These are phyloP conservation scores for Triplophysa bombifrons DNA, from an alignment of 2,797 vertebrate genomes.

Conservation along the genomic window DNA sequence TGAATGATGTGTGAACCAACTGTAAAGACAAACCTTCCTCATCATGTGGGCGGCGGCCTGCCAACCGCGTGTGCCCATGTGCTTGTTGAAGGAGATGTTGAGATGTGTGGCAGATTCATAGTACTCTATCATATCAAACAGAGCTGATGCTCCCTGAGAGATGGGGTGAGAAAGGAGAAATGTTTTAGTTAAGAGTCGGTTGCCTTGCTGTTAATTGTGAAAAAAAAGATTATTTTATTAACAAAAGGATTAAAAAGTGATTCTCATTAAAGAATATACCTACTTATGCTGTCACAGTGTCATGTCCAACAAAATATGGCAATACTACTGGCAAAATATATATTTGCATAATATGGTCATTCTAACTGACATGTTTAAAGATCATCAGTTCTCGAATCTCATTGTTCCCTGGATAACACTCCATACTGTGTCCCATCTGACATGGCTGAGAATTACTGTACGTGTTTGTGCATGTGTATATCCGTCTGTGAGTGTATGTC, in stretches of 20 bases:
- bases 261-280: too few relatives aligned
- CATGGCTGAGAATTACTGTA: neutral
- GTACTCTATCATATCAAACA: slow-evolving; percentile 97
- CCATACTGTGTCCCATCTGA: neutral
- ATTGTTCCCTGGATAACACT: neutral
- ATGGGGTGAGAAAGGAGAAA: neutral
- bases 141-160: slow-evolving; percentile 86
- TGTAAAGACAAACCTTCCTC: slow-evolving; percentile 84
- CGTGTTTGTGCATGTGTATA: slow-evolving; percentile 11
- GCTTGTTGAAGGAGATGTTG: slow-evolving; percentile 96
- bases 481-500: neutral
- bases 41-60: slow-evolving; percentile 96
- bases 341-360: too few relatives aligned
- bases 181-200: neutral
- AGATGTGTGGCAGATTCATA: slow-evolving; percentile 96
- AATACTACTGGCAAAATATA: neutral
- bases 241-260: neutral
- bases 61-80: slow-evolving; percentile 95
- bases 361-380: neutral
- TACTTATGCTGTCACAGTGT: too few relatives aligned
- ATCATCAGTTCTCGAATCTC: neutral
- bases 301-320: neutral
- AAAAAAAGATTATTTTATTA: neutral
- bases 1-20: neutral
- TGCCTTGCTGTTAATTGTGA: neutral